Evolutionary conservation across 2,113 vertebrate genomes (phyloP).

Genomic region (Microtus richardsoni): DNA sequence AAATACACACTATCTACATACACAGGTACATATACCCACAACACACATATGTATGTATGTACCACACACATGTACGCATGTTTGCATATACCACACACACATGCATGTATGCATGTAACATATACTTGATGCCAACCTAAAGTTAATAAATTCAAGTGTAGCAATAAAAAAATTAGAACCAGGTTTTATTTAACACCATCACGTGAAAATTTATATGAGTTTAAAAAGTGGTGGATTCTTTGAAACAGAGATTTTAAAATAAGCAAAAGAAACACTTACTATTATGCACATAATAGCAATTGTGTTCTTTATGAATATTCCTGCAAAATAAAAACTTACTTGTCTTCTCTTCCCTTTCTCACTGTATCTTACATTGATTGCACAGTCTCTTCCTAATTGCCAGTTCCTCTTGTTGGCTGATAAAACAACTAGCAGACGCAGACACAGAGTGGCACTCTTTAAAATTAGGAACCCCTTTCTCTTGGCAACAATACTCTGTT

Average conservation of each 20-base stretch:
- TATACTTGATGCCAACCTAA: neutral
- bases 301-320: neutral
- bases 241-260: neutral
- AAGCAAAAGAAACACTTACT: neutral
- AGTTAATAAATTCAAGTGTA: neutral
- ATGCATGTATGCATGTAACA: neutral
- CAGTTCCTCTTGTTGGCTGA: neutral
- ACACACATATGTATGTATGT: neutral
- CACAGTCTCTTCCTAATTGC: conserved; percentile 36
- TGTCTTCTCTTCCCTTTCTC: neutral
- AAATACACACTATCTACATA: neutral
- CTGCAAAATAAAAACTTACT: neutral
- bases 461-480: conserved; percentile 24
- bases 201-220: conserved; percentile 15
- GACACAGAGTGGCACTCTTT: neutral
- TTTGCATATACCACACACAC: neutral
- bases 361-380: neutral
- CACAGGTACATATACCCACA: no score
- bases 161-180: neutral
- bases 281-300: conserved; percentile 3
- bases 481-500: neutral
- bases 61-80: neutral
- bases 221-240: conserved; percentile 6
- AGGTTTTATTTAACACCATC: neutral
- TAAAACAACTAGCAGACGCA: conserved; percentile 52